Evolutionary conservation across 2,888 invertebrate genomes (phyloP), one percentile per base, ranked within the genome.

Genomic region (Suillia variegata): DNA sequence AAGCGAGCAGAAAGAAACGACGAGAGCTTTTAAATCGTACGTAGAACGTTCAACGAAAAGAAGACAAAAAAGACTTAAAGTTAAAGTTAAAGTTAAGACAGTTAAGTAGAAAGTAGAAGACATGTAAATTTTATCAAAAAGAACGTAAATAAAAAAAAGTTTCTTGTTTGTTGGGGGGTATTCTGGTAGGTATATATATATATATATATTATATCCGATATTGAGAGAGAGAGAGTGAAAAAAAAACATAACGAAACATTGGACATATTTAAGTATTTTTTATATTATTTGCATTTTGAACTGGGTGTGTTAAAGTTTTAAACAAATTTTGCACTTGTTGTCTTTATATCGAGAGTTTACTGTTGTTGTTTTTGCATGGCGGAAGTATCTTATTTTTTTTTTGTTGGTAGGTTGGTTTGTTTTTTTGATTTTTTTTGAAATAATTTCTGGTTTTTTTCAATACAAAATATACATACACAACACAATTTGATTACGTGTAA

Each of bases 261-360:
- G 26, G 26, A 26, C 26, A 26, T 26, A 26, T 26, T 26, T 10
- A n/a, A n/a, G n/a, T n/a, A n/a, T n/a, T 57, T 54, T 61, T 57
- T n/a, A n/a, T n/a, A n/a, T n/a, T n/a, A 58, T 61, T 55, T 71
- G 71, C 76, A 78, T 80, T 81, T 81, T 80, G 80, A 80, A 81
- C 81, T 81, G 81, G 81, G 80, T 80, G 80, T 78, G 69, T 70
- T n/a, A n/a, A 67, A 61, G 48, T 38, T 38, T 51, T 4, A 18
- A 38, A 38, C 67, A 57, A 50, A 58, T 65, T 53, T 64, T 65
- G 57, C 59, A 61, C 58, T 60, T 67, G 53, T 58, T 56, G 26
- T 59, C 62, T 64, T 64, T 62, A 58, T 18, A 48, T 58, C 65
- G 10, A 26, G 26, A 26, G 26, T 26, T 26, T 26, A 26, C 10